Evolutionary conservation across 2,797 vertebrate genomes (phyloP).

Genomic region (Gallinago nigripennis): DNA sequence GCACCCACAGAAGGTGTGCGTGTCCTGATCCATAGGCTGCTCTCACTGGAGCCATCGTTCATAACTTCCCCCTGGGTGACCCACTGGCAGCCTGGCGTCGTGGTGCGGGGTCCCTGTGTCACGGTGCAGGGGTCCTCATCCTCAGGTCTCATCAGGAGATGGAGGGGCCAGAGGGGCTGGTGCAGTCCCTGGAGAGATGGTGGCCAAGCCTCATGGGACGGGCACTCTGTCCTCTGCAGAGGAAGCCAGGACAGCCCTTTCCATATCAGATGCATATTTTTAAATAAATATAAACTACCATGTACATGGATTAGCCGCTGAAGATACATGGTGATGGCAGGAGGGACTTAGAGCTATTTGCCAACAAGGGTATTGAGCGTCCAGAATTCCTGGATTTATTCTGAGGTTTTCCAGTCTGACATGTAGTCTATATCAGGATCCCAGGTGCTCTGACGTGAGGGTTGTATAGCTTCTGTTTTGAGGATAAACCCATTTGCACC

Average conservation of each 20-base stretch:
- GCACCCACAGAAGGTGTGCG: background rate
- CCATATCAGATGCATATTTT: rapidly evolving
- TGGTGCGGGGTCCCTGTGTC: background rate
- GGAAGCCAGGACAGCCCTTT: background rate
- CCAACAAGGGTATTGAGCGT: rapidly evolving
- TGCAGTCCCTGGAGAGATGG: rapidly evolving
- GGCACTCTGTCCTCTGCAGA: too few species aligned
- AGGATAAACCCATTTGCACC: background rate
- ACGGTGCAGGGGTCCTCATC: rapidly evolving
- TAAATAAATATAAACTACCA: background rate
- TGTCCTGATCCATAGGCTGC: rapidly evolving
- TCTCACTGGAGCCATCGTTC: background rate
- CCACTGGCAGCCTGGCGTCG: rapidly evolving
- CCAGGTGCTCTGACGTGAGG: background rate
- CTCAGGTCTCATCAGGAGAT: rapidly evolving
- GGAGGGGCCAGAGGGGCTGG: rapidly evolving
- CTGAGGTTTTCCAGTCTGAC: background rate
- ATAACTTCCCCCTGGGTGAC: rapidly evolving
- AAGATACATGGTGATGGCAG: background rate
- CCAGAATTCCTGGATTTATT: background rate
- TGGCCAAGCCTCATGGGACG: background rate
- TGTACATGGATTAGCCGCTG: background rate
- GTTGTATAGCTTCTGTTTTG: rapidly evolving
- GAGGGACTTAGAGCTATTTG: background rate
- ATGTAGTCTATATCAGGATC: background rate